Evolutionary conservation across 2,888 invertebrate genomes (phyloP), one percentile per base, ranked within the genome.

Genomic region (Neoaliturus tenellus): DNA sequence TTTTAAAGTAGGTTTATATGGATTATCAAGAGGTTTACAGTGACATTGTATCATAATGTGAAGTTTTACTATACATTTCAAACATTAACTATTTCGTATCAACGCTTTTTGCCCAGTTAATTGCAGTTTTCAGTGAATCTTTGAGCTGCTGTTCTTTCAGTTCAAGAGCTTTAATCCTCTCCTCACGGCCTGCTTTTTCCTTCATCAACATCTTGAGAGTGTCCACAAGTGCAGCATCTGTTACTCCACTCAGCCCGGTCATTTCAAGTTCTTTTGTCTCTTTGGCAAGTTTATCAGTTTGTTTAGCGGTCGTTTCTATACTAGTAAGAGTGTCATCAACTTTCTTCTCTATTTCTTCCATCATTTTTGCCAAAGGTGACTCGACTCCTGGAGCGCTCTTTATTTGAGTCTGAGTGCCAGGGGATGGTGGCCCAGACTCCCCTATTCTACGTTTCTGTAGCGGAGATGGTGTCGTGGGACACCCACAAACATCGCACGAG

Each of bases 61-160:
- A n/a, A n/a, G n/a, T n/a, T n/a, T n/a, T n/a, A n/a, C n/a, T n/a
- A n/a, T n/a, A n/a, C n/a, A n/a, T n/a, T n/a, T n/a, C n/a, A n/a
- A n/a, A n/a, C n/a, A n/a, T n/a, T n/a, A n/a, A n/a, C 12, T 6
- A 2, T 44, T 44, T 44, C 8, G 12, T 44, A 23, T 62, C 28
- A 62, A 62, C 62, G 1, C 31, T 28, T 62, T 62, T 62, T 8
- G 62, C 62, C 62, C 62, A 62, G 62, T 62, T 31, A 62, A 62
- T 62, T 25, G 62, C 62, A 62, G 62, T 62, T 28, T 17, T 31
- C 31, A 62, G 31, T 17, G 62, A 62, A 28, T 62, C 62, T n/a
- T 62, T 62, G 12, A 62, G 62, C 31, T 28, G 28, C 28, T 62
- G 62, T 62, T 62, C 62, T n/a, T 62, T 62, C 12, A 6, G 12